Evolutionary conservation across 2,113 vertebrate genomes (phyloP).

Genomic region (Peromyscus californicus): DNA sequence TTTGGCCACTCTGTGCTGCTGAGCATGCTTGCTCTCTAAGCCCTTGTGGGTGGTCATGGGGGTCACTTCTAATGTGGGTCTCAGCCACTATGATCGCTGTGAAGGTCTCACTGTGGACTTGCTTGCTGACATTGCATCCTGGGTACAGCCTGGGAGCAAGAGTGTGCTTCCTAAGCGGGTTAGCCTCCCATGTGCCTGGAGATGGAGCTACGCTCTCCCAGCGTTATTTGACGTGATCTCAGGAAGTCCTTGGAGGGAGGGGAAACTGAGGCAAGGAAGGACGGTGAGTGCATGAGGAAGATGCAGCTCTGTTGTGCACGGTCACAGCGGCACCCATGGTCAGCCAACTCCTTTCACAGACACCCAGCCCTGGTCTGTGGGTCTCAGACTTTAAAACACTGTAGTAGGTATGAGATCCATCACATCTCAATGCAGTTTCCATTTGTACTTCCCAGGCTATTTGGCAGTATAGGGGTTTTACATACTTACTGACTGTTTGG

Average conservation of each 20-base stretch:
- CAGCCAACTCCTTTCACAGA: not conserved
- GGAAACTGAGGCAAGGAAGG: not conserved
- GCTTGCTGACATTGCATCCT: not conserved
- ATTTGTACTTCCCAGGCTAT: not conserved
- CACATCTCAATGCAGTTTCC: not conserved
- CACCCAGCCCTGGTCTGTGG: not conserved
- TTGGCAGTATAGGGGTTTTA: too few relatives aligned
- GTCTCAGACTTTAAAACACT: not conserved
- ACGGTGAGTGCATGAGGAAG: not conserved
- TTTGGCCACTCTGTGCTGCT: fast-evolving
- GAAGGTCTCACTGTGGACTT: fast-evolving
- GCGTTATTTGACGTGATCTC: not conserved
- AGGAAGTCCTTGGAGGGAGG: not conserved
- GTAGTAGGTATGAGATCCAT: not conserved
- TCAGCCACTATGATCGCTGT: fast-evolving
- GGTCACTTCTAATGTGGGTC: not conserved
- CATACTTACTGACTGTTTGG: too few relatives aligned
- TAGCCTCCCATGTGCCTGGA: not conserved
- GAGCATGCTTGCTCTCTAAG: fast-evolving
- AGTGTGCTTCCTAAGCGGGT: not conserved
- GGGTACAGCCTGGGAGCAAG: not conserved
- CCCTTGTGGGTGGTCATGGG: fast-evolving
- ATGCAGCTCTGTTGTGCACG: not conserved
- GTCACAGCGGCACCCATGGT: not conserved
- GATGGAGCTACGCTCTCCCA: not conserved